A percentile compares a stretch with the other conserved stretches of the same genome.
Evolutionary conservation across 92 coral and sea anemone species (phyloP).

Genomic region (Porites divaricata): DNA sequence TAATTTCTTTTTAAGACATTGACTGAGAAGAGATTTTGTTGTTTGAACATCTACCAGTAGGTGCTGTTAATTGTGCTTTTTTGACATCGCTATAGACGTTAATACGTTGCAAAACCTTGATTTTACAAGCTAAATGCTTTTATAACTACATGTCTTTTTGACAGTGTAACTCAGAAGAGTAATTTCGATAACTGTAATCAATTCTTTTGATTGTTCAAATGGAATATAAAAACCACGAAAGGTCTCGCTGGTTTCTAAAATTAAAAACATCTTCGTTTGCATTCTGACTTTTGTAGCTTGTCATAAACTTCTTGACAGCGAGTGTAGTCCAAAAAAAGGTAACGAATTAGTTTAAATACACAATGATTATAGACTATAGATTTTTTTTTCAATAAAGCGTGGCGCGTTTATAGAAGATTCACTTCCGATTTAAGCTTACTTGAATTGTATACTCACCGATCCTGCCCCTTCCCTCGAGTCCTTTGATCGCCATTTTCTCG

Average conservation of each 20-base stretch:
- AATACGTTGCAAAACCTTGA: too few relatives aligned
- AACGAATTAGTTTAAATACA: constrained; percentile 2
- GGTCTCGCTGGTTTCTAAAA: background rate
- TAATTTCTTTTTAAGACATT: too few relatives aligned
- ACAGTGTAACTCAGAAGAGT: background rate
- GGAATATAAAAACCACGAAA: background rate
- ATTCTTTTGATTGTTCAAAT: constrained; percentile 1
- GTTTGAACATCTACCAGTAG: too few relatives aligned
- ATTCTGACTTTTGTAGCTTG: background rate
- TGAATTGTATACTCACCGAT: constrained; percentile 65
- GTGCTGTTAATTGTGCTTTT: too few relatives aligned
- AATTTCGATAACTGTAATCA: background rate
- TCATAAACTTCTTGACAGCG: background rate
- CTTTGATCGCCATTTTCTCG: constrained; percentile 94
- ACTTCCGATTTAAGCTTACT: background rate
- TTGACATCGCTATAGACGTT: too few relatives aligned
- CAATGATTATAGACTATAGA: background rate
- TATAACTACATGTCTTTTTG: too few relatives aligned
- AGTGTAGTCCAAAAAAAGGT: background rate
- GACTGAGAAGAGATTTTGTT: too few relatives aligned
- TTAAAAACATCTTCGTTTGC: background rate
- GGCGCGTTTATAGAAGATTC: background rate
- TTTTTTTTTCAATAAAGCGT: background rate
- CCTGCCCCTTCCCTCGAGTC: constrained; percentile 50
- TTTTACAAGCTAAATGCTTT: too few relatives aligned